These are phyloP conservation scores for Volucella zonaria DNA, from an alignment of 2,888 invertebrate genomes.

Conservation along the genomic window DNA sequence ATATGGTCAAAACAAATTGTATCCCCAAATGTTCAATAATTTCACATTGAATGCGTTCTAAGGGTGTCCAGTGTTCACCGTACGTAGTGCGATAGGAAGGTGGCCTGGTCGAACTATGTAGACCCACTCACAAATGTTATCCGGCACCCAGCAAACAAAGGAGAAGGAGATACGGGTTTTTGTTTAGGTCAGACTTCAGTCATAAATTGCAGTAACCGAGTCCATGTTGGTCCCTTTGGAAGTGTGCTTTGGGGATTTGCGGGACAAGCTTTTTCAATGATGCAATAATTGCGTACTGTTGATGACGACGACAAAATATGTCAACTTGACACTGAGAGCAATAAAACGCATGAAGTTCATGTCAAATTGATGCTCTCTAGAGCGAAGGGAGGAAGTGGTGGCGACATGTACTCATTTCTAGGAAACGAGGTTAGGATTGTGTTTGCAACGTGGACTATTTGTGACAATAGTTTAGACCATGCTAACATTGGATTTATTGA, in stretches of 20 bases:
- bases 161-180: neutral
- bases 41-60: conserved; percentile 29
- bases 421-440: neutral
- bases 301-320: conserved; percentile 51
- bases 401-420: too few species aligned
- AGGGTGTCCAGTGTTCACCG: neutral
- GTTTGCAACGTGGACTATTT: conserved; percentile 6
- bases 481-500: neutral
- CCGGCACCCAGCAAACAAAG: neutral
- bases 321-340: conserved; percentile 34
- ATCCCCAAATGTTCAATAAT: conserved; percentile 58
- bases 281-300: conserved; percentile 57
- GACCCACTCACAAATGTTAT: neutral
- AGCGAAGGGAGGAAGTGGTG: neutral
- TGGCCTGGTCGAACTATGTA: neutral
- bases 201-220: conserved; percentile 48
- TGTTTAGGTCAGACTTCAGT: conserved; percentile 20
- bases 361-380: neutral
- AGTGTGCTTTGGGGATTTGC: conserved; percentile 19
- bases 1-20: conserved; percentile 3
- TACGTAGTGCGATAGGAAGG: neutral
- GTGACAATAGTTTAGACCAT: neutral
- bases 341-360: neutral
- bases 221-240: conserved; percentile 15
- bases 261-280: conserved; percentile 45